Evolutionary conservation across 23 tunicate genomes (phyloP).

Genomic region (Oikopleura albicans): DNA sequence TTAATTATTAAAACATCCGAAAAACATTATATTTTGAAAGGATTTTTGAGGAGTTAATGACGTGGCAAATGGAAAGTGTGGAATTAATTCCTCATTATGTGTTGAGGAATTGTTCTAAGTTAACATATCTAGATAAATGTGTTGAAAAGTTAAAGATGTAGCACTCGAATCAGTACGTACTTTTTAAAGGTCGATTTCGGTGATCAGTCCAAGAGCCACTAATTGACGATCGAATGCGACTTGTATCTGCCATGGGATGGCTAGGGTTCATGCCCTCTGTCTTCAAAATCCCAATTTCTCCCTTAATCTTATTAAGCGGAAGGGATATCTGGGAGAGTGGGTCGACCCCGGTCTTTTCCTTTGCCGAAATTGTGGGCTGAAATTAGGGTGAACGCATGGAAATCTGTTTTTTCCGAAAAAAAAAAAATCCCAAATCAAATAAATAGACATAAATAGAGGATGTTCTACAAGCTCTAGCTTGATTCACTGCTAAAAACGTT

Average conservation of each 20-base stretch:
- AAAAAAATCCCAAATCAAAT: too few relatives aligned
- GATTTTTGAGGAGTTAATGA: too few relatives aligned
- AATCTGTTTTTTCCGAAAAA: not conserved
- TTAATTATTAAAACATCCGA: too few relatives aligned
- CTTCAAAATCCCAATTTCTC: not conserved
- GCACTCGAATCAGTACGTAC: not conserved
- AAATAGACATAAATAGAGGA: too few relatives aligned
- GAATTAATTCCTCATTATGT: too few relatives aligned
- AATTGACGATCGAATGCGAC: not conserved
- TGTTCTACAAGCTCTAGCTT: too few relatives aligned
- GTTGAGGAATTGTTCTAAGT: too few relatives aligned
- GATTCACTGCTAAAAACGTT: too few relatives aligned
- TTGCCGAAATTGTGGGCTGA: not conserved
- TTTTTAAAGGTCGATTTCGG: not conserved
- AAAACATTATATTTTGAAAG: too few relatives aligned
- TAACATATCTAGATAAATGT: too few relatives aligned
- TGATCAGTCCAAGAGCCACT: not conserved
- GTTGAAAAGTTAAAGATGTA: too few relatives aligned
- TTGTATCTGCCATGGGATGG: not conserved
- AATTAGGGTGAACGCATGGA: not conserved
- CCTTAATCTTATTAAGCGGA: not conserved
- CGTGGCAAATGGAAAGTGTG: too few relatives aligned
- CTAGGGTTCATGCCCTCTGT: not conserved
- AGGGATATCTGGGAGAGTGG: not conserved
- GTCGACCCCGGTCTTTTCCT: conserved; percentile 9